Evolutionary conservation across 2,888 invertebrate genomes (phyloP).

Genomic region (Carpatolechia fugitivella): DNA sequence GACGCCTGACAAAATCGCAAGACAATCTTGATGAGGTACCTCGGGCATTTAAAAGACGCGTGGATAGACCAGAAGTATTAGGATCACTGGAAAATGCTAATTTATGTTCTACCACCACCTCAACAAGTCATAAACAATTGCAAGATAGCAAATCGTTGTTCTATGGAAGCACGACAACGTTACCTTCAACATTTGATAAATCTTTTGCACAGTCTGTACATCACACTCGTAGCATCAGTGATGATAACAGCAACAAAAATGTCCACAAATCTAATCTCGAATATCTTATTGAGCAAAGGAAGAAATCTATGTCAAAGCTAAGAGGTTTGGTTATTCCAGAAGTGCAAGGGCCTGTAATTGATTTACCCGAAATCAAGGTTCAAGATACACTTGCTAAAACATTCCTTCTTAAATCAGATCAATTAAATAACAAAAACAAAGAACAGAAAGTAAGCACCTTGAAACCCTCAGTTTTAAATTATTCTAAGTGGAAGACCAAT

Average conservation of each 20-base stretch:
- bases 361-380: constrained; percentile 91
- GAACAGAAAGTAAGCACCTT: constrained; percentile 46
- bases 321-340: constrained; percentile 94
- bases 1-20: constrained; percentile 70
- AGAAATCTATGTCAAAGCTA: constrained; percentile 89
- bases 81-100: constrained; percentile 69
- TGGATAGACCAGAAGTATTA: constrained; percentile 69
- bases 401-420: constrained; percentile 59
- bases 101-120: constrained; percentile 28
- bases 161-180: constrained; percentile 68
- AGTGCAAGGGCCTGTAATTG: constrained; percentile 81
- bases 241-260: constrained; percentile 62
- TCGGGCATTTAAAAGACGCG: constrained; percentile 53
- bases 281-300: constrained; percentile 88
- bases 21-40: constrained; percentile 76
- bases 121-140: constrained; percentile 34
- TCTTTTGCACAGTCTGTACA: constrained; percentile 52
- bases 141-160: constrained; percentile 58
- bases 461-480: constrained; percentile 53
- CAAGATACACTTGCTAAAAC: constrained; percentile 77
- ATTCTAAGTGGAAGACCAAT: constrained; percentile 67
- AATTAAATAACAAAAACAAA: constrained; percentile 48
- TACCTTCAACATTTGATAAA: constrained; percentile 51
- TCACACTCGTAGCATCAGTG: constrained; percentile 67
- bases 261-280: constrained; percentile 83